Evolutionary conservation across 2,797 vertebrate genomes (phyloP), one percentile per base, ranked within the genome.

Genomic region (Ispidina picta): DNA sequence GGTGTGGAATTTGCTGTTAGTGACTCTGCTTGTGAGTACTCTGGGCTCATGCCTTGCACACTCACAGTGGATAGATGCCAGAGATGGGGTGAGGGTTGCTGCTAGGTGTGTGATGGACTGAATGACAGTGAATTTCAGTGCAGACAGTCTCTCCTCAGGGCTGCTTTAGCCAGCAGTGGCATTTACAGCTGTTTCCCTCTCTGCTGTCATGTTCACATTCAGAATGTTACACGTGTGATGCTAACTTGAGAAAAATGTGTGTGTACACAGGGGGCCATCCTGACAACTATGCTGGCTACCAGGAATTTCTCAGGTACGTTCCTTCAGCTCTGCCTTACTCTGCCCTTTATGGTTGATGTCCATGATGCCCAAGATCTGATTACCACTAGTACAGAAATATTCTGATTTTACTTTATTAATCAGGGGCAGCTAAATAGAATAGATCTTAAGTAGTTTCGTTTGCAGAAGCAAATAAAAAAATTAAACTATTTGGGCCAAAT

Each of bases 281-380:
- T 99, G 95, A 99, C 99, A 54, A 99, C 99, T 11, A 99, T 99
- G 99, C 98, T 99, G 80, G 99, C 99, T 92, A 99, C 99, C 62
- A 98, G 99, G 89, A 99, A 99, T 97, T 99, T 99, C 97, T 99
- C 99, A 98, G 99, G 99, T 99, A 98, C 86, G 97, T 97, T 89
- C 37, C 55, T 55, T 74, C 54, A 89, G n/a, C 86, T 86, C 58
- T 87, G 71, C 43, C 28, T 56, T 58, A 29, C 33, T 41, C 2
- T 7, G 31, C 20, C 83, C 52, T 68, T 51, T 65, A 9, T 20
- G 11, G 62, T 74, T 88, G 39, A 48, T 74, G 18, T 72, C 43
- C 62, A 37, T 56, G 28, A 28, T 55, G 68, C 29, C 13, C 19
- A 31, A 73, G 41, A 25, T 65, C 29, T 60, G 20, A 76, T 58